Evolutionary conservation across 2,113 vertebrate species (phyloP).

Genomic region (Meleagris gallopavo): DNA sequence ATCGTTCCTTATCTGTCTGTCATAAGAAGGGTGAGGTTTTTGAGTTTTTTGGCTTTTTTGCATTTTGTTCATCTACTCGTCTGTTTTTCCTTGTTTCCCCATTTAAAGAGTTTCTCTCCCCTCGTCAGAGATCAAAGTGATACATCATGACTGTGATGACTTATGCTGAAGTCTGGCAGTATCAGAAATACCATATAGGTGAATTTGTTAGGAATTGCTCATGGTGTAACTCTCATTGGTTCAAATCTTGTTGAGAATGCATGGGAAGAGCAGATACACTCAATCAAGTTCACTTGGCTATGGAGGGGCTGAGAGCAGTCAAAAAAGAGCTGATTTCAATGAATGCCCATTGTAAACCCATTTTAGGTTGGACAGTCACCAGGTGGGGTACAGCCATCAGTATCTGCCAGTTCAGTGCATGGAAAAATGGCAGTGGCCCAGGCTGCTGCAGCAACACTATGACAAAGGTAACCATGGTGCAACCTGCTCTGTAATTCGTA

Average conservation of each 20-base stretch:
- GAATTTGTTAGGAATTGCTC: background rate
- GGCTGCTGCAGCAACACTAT: background rate
- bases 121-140: background rate
- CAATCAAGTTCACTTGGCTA: background rate
- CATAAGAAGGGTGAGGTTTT: background rate
- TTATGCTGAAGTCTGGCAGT: background rate
- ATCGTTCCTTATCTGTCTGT: rapidly evolving
- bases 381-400: background rate
- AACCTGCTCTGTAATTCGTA: background rate
- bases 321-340: background rate
- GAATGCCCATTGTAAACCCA: background rate
- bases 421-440: background rate
- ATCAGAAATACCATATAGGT: background rate
- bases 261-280: background rate
- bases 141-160: background rate
- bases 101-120: background rate
- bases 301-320: background rate
- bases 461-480: background rate
- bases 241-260: background rate
- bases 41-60: background rate
- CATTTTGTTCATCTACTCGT: background rate
- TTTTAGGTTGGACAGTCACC: background rate
- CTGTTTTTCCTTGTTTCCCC: background rate
- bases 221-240: background rate
- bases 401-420: background rate